These are phyloP conservation scores for Ammodytes dubius DNA, from an alignment of 2,113 vertebrate genomes.

Conservation along the genomic window DNA sequence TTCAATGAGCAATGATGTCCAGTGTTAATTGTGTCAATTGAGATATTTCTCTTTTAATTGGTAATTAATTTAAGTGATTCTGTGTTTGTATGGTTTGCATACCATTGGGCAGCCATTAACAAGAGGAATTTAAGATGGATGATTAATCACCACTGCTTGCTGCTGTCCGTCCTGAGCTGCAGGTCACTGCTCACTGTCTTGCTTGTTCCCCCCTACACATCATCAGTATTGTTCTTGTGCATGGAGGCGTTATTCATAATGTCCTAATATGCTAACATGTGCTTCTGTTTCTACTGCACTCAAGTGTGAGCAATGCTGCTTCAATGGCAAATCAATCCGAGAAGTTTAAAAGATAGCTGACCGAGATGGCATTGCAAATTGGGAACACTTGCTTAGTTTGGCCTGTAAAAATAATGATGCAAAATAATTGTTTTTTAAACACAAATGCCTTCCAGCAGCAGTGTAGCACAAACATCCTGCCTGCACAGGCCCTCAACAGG, in stretches of 20 bases:
- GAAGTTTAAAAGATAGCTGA: background rate
- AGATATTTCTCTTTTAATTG: constrained; percentile 32
- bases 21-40: constrained; percentile 11
- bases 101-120: constrained; percentile 76
- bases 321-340: constrained; percentile 58
- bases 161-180: constrained; percentile 74
- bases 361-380: constrained; percentile 9
- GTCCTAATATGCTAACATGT: constrained; percentile 71
- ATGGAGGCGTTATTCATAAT: constrained; percentile 70
- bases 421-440: constrained; percentile 10
- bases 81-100: constrained; percentile 74
- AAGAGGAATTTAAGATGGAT: constrained; percentile 54
- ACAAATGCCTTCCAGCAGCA: constrained; percentile 74
- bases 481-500: constrained; percentile 53
- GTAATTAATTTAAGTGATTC: constrained; percentile 38
- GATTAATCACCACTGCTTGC: constrained; percentile 71
- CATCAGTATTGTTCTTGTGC: constrained; percentile 74
- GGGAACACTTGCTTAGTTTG: constrained; percentile 15
- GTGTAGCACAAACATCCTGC: constrained; percentile 65
- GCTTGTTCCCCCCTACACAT: constrained; percentile 74
- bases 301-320: constrained; percentile 75
- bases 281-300: constrained; percentile 49
- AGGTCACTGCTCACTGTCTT: constrained; percentile 76
- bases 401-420: background rate
- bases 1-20: constrained; percentile 34